phyloP scores from a whole-genome alignment of 1,140 invertebrate species.

The Rhagoletis pomonella region DNA sequence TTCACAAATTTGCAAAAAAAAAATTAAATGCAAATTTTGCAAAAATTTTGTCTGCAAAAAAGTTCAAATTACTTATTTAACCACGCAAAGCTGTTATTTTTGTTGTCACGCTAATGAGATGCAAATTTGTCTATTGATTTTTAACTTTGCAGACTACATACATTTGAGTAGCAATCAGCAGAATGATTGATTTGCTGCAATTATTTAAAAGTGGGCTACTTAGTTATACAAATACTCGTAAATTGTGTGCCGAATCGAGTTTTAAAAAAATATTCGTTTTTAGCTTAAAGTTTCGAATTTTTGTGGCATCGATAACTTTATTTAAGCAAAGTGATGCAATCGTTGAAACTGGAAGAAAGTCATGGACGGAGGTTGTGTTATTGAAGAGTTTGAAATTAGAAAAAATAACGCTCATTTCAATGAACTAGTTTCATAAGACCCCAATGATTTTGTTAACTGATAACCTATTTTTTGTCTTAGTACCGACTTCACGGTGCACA shows the following conservation, averaged over 20 bases:
- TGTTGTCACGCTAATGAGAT: conserved; percentile 29
- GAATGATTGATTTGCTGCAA: conserved; percentile 69
- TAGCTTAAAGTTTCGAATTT: not conserved
- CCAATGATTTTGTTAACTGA: too few species aligned
- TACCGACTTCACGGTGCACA: too few species aligned
- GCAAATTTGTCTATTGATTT: conserved; percentile 26
- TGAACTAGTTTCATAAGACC: too few species aligned
- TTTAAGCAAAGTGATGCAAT: conserved; percentile 25
- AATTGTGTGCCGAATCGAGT: not conserved
- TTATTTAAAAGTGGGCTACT: conserved; percentile 48
- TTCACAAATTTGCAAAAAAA: not conserved
- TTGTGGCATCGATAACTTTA: not conserved
- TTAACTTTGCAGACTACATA: not conserved
- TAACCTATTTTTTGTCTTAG: too few species aligned
- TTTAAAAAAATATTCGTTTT: not conserved
- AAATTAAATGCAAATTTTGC: conserved; percentile 29
- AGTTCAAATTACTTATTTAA: not conserved
- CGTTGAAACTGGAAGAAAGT: conserved; percentile 1
- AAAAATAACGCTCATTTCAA: too few species aligned
- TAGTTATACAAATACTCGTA: not conserved
- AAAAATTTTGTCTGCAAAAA: not conserved
- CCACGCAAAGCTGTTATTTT: not conserved
- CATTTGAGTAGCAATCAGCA: conserved; percentile 55
- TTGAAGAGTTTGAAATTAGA: too few species aligned
- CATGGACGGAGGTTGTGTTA: not conserved